A percentile compares a stretch with the other conserved stretches of the same genome.
phyloP scores from a whole-genome alignment of 2,797 vertebrate genomes.

The Typhlichthys subterraneus region DNA sequence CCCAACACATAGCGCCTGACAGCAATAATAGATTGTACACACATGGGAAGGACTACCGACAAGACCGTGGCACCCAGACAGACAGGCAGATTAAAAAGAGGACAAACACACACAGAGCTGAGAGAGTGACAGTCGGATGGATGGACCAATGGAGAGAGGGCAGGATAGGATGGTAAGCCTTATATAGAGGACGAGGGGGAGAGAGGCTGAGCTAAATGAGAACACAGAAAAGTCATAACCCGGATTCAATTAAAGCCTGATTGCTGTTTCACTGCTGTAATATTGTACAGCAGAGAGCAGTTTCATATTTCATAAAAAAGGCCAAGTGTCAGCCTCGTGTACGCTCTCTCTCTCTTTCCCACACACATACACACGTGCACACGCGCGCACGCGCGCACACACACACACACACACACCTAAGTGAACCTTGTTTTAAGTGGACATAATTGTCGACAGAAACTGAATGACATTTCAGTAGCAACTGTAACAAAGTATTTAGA shows the following conservation, averaged over 20 bases:
- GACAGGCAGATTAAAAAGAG: not conserved
- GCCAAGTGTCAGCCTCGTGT: conserved; percentile 54
- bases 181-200: conserved; percentile 28
- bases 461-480: too few relatives aligned
- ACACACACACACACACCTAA: not conserved
- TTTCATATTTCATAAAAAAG: conserved; percentile 74
- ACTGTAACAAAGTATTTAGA: too few relatives aligned
- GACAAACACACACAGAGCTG: conserved; percentile 11
- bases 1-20: not conserved
- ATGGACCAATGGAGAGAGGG: not conserved
- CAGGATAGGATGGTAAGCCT: conserved; percentile 7
- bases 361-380: conserved; percentile 11
- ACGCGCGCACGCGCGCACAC: not conserved
- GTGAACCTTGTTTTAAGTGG: not conserved
- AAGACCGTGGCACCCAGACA: too few relatives aligned
- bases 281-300: conserved; percentile 70
- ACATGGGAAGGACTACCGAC: not conserved
- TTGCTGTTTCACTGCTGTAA: conserved; percentile 73
- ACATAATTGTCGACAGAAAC: not conserved
- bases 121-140: conserved; percentile 22
- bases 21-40: not conserved
- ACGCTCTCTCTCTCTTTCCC: conserved; percentile 35
- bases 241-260: conserved; percentile 73
- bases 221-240: conserved; percentile 73
- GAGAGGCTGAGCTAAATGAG: conserved; percentile 59